Evolutionary conservation across 2,797 vertebrate species (phyloP).

Genomic region (Acanthopagrus latus): DNA sequence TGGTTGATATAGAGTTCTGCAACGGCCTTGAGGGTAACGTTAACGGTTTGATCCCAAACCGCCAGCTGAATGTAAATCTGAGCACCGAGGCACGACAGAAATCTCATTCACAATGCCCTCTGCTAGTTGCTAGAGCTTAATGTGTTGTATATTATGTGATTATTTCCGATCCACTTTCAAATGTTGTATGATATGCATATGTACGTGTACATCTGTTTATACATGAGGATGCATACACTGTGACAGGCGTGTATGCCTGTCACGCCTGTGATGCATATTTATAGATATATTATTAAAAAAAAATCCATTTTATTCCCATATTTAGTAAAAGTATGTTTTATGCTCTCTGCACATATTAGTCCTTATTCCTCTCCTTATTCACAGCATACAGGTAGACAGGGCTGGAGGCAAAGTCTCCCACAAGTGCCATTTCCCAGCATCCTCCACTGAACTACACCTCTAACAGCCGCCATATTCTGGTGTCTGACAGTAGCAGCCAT

Average conservation of each 20-base stretch:
- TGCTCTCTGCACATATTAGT: constrained; percentile 67
- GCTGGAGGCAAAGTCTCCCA: constrained; percentile 80
- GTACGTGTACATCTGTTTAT: constrained; percentile 82
- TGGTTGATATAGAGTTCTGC: constrained; percentile 53
- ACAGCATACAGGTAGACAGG: constrained; percentile 77
- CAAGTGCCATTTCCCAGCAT: constrained; percentile 83
- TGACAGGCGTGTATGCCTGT: constrained; percentile 58
- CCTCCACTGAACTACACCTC: constrained; percentile 65
- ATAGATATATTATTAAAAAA: constrained; percentile 81
- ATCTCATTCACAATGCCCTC: constrained; percentile 46
- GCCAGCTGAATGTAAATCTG: constrained; percentile 76
- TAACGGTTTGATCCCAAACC: constrained; percentile 59
- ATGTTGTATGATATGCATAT: constrained; percentile 80
- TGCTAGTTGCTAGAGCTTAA: constrained; percentile 61
- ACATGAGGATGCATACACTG: constrained; percentile 73
- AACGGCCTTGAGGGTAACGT: constrained; percentile 48
- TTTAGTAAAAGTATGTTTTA: constrained; percentile 77
- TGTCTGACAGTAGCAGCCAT: constrained; percentile 66
- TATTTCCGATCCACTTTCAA: constrained; percentile 73
- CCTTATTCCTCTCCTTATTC: constrained; percentile 63
- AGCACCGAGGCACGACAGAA: constrained; percentile 62
- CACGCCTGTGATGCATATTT: constrained; percentile 76
- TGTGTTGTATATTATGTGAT: constrained; percentile 83
- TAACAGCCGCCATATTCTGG: constrained; percentile 51
- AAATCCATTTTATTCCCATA: constrained; percentile 77